These are phyloP conservation scores for Chromobotia macracanthus DNA, from an alignment of 2,797 vertebrate genomes.

Conservation along the genomic window DNA sequence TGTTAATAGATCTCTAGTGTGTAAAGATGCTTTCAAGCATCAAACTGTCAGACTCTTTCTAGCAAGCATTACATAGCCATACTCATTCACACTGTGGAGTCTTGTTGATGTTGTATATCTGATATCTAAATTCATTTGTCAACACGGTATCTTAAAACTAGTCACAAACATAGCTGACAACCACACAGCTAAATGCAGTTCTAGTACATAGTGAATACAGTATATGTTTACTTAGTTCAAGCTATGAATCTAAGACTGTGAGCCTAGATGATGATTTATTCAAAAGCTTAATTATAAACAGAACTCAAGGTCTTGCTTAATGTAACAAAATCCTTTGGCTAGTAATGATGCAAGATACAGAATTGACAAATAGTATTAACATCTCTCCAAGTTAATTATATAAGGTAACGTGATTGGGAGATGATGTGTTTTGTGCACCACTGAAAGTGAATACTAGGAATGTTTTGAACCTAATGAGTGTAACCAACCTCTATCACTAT, in stretches of 20 bases:
- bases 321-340: neutral
- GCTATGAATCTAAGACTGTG: neutral
- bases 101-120: neutral
- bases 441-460: slow-evolving; percentile 14
- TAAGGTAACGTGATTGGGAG: slow-evolving; percentile 11
- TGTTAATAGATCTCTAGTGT: neutral
- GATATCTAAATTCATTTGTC: neutral
- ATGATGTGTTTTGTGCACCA: neutral
- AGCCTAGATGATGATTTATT: neutral
- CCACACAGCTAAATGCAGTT: neutral
- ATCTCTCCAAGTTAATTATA: neutral
- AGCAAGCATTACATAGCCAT: neutral
- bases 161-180: neutral
- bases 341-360: neutral
- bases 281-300: neutral
- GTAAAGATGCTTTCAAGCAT: slow-evolving; percentile 12
- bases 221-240: neutral
- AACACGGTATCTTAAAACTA: neutral
- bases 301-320: neutral
- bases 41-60: neutral
- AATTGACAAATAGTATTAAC: neutral
- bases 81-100: neutral
- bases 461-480: slow-evolving; percentile 26
- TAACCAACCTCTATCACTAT: slow-evolving; percentile 44
- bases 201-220: neutral